Evolutionary conservation across 2,797 vertebrate genomes (phyloP).

Genomic region (Psittacula derbiana): DNA sequence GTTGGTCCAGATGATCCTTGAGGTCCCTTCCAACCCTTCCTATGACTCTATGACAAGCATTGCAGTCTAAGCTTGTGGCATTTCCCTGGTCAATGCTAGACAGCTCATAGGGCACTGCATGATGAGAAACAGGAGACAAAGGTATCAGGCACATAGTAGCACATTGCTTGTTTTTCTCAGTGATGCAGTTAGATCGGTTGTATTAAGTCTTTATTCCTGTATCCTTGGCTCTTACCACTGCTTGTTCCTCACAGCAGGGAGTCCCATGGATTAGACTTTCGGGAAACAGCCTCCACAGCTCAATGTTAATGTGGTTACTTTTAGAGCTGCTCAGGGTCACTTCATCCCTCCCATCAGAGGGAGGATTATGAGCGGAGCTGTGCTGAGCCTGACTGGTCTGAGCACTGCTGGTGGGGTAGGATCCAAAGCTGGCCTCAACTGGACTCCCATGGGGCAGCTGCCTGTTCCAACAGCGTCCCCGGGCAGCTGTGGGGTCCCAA

Average conservation of each 20-base stretch:
- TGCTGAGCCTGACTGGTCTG: neutral
- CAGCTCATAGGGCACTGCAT: neutral
- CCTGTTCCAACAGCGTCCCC: accelerated
- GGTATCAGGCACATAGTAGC: neutral
- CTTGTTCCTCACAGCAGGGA: neutral
- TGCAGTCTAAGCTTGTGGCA: neutral
- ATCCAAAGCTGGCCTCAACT: neutral
- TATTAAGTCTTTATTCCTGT: neutral
- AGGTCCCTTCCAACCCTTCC: neutral
- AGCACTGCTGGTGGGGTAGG: neutral
- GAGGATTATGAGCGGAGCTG: neutral
- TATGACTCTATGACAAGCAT: neutral
- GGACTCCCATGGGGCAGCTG: neutral
- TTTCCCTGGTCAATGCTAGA: neutral
- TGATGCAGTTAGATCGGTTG: neutral
- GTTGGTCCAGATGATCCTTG: neutral
- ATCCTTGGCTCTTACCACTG: neutral
- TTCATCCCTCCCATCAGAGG: neutral
- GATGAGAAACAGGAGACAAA: neutral
- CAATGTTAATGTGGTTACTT: neutral
- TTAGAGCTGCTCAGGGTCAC: neutral
- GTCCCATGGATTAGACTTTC: neutral
- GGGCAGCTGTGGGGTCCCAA: neutral
- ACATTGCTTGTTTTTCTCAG: neutral
- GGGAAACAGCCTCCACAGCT: neutral